Conservation (phyloP, 2,888 invertebrate genomes). For the Cynaeus angustus region DNA sequence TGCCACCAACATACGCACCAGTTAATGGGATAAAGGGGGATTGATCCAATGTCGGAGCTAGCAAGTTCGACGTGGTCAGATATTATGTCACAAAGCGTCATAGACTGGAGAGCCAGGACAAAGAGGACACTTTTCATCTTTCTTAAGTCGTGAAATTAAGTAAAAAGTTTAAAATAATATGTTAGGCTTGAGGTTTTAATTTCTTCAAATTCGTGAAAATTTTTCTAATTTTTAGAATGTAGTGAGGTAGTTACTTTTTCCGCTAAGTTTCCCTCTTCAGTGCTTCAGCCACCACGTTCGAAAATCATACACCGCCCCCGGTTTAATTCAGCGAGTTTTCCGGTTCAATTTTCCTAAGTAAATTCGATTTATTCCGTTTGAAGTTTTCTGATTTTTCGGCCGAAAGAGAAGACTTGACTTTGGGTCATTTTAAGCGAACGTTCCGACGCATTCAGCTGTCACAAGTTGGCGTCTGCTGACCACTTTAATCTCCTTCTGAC, state of each 20-base stretch:
- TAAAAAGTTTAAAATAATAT: too few species aligned
- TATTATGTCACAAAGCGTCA: too few species aligned
- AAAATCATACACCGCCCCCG: conserved; percentile 17
- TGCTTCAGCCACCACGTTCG: neutral
- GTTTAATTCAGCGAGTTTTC: conserved; percentile 41
- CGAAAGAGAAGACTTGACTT: conserved; percentile 33
- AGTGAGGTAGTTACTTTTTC: too few species aligned
- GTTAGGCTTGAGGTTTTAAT: too few species aligned
- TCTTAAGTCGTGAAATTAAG: too few species aligned
- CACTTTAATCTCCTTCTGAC: conserved; percentile 55
- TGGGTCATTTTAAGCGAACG: conserved; percentile 45
- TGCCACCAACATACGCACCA: conserved; percentile 15
- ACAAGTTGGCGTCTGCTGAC: conserved; percentile 53
- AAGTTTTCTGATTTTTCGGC: conserved; percentile 40
- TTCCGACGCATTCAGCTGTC: conserved; percentile 54
- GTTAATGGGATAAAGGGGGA: conserved; percentile 13
- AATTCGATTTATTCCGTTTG: conserved; percentile 47
- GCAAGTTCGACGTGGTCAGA: too few species aligned
- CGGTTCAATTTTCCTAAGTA: conserved; percentile 39
- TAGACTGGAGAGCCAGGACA: too few species aligned
- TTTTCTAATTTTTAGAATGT: too few species aligned
- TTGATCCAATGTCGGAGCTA: neutral
- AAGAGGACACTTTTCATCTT: too few species aligned
- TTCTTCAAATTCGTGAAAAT: too few species aligned
- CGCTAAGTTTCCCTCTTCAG: too few species aligned